Evolutionary conservation across 2,888 invertebrate species (phyloP).

Genomic region (Caenorhabditis macrosperma): DNA sequence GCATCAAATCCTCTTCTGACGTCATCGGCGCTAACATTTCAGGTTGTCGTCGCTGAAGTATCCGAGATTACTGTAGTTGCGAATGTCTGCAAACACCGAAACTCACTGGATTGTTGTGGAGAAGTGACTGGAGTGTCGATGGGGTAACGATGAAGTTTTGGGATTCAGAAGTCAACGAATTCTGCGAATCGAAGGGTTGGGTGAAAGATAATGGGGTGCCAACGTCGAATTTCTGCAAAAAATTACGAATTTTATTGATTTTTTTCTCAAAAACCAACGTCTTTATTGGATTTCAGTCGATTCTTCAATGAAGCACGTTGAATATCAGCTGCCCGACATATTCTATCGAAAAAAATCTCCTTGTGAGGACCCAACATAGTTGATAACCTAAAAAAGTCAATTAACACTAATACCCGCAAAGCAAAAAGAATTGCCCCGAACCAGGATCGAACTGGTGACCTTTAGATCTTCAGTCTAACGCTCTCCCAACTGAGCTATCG

Average conservation of each 20-base stretch:
- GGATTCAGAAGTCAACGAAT: conserved; percentile 40
- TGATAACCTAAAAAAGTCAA: conserved; percentile 53
- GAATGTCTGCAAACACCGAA: conserved; percentile 5
- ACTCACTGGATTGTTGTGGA: conserved; percentile 27
- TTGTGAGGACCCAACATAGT: conserved; percentile 66
- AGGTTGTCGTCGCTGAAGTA: conserved; percentile 25
- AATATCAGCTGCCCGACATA: conserved; percentile 71
- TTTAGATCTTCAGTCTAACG: conserved; percentile 81
- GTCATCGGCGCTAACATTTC: conserved; percentile 45
- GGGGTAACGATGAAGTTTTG: conserved; percentile 51
- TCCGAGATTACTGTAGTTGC: neutral
- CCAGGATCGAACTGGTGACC: conserved; percentile 80
- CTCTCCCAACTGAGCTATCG: conserved; percentile 80
- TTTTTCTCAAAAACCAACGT: too few relatives aligned
- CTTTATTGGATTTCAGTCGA: conserved; percentile 69
- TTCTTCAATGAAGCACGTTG: conserved; percentile 70
- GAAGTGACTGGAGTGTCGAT: conserved; percentile 48
- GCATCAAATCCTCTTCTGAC: conserved; percentile 53
- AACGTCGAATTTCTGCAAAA: conserved; percentile 40
- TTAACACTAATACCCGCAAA: too few relatives aligned
- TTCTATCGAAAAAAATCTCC: conserved; percentile 66
- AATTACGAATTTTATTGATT: neutral
- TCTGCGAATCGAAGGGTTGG: conserved; percentile 46
- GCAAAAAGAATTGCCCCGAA: conserved; percentile 70
- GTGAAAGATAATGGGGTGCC: conserved; percentile 15